A percentile compares a stretch with the other conserved stretches of the same genome.
phyloP scores from a whole-genome alignment of 2,797 vertebrate species.

The Paramormyrops hopkinsi region DNA sequence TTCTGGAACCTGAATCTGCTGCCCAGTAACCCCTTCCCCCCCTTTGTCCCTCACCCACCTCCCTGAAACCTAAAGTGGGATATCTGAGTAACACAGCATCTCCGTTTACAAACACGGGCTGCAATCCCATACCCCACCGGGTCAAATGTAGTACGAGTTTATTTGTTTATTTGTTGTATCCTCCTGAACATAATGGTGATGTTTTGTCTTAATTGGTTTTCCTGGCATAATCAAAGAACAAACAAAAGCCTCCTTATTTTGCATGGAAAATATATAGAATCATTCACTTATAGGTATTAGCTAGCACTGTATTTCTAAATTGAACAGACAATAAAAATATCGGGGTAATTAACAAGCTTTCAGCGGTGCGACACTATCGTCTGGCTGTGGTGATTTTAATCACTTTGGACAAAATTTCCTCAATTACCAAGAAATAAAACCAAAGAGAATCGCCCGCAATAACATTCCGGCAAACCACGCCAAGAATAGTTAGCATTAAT shows the following conservation, averaged over 20 bases:
- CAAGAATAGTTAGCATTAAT: slow-evolving; percentile 55
- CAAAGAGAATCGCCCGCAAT: slow-evolving; percentile 15
- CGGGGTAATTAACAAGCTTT: background rate
- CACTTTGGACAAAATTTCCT: slow-evolving; percentile 10
- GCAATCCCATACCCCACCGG: background rate
- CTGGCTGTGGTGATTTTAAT: background rate
- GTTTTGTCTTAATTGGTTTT: background rate
- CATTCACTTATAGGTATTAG: background rate
- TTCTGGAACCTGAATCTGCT: background rate
- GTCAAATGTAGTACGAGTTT: background rate
- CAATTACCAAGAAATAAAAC: slow-evolving; percentile 22
- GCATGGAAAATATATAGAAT: background rate
- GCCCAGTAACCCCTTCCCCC: background rate
- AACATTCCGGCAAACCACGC: slow-evolving; percentile 15
- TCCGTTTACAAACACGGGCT: background rate
- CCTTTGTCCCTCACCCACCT: background rate
- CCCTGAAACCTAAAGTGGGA: background rate
- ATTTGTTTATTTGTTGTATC: background rate
- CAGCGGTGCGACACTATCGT: background rate
- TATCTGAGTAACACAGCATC: background rate
- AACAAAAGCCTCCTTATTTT: background rate
- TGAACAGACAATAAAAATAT: background rate
- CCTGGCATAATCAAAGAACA: background rate
- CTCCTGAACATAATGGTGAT: background rate
- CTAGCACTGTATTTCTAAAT: background rate